These are phyloP conservation scores for Misgurnus anguillicaudatus DNA, from an alignment of 2,113 vertebrate genomes.

Conservation along the genomic window DNA sequence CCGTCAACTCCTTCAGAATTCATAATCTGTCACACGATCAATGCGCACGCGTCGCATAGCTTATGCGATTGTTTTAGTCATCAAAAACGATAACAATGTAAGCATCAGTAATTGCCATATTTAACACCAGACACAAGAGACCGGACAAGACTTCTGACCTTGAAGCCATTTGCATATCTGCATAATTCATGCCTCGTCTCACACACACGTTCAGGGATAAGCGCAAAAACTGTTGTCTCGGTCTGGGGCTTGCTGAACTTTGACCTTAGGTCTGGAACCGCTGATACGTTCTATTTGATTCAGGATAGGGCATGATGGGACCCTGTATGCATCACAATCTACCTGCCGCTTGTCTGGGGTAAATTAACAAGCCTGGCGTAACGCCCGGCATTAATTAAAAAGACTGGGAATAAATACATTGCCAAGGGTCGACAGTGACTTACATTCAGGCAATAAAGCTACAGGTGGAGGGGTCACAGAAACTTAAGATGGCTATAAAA, in stretches of 20 bases:
- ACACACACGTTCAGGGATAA: neutral
- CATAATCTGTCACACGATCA: conserved; percentile 57
- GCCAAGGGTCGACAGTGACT: conserved; percentile 47
- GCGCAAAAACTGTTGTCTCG: conserved; percentile 12
- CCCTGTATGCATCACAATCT: conserved; percentile 56
- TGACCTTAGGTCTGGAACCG: conserved; percentile 35
- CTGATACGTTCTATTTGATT: conserved; percentile 37
- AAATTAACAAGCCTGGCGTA: conserved; percentile 65
- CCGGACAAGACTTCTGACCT: conserved; percentile 60
- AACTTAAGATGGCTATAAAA: conserved; percentile 29
- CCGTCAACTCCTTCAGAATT: conserved; percentile 31
- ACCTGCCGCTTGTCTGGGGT: conserved; percentile 57
- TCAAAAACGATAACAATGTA: conserved; percentile 60
- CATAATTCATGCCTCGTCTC: conserved; percentile 46
- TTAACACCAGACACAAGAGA: conserved; percentile 54
- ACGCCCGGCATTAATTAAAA: conserved; percentile 66
- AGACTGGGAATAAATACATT: conserved; percentile 52
- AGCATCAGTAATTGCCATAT: conserved; percentile 55
- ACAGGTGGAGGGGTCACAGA: conserved; percentile 28
- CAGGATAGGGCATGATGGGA: conserved; percentile 40
- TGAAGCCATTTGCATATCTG: conserved; percentile 51
- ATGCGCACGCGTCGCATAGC: conserved; percentile 43
- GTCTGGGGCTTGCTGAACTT: conserved; percentile 18
- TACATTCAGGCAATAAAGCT: conserved; percentile 33
- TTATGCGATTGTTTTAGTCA: conserved; percentile 47